Evolutionary conservation across 2,888 invertebrate species (phyloP).

Genomic region (Chesias legatella): DNA sequence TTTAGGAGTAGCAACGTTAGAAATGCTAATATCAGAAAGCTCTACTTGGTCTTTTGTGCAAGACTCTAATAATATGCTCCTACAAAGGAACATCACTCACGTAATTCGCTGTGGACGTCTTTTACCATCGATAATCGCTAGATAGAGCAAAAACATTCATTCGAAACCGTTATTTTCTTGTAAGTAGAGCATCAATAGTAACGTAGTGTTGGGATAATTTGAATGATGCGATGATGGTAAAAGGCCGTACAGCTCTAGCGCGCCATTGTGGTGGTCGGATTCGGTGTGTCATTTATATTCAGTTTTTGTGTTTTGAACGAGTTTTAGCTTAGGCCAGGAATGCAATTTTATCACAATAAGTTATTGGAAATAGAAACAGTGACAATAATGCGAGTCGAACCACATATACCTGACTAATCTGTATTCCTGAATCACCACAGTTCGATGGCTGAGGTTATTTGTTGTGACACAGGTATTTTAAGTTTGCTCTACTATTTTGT

Average conservation of each 20-base stretch:
- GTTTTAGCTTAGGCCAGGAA: slow-evolving; percentile 48
- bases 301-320: slow-evolving; percentile 63
- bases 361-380: slow-evolving; percentile 60
- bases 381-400: slow-evolving; percentile 79
- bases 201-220: too few species aligned
- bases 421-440: slow-evolving; percentile 72
- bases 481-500: slow-evolving; percentile 52
- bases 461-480: slow-evolving; percentile 69
- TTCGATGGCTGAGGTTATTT: slow-evolving; percentile 75
- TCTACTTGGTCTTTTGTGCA: too few species aligned
- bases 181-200: too few species aligned
- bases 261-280: slow-evolving; percentile 69
- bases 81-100: too few species aligned
- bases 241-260: slow-evolving; percentile 54
- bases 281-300: slow-evolving; percentile 58
- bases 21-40: too few species aligned
- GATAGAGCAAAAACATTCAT: too few species aligned
- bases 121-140: too few species aligned
- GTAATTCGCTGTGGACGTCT: too few species aligned
- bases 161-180: too few species aligned
- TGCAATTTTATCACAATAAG: slow-evolving; percentile 66
- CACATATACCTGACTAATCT: slow-evolving; percentile 69
- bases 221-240: too few species aligned
- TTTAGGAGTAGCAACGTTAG: too few species aligned
- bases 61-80: too few species aligned